Conservation (phyloP, 2,113 vertebrate genomes). For the Sminthopsis crassicaudata region DNA sequence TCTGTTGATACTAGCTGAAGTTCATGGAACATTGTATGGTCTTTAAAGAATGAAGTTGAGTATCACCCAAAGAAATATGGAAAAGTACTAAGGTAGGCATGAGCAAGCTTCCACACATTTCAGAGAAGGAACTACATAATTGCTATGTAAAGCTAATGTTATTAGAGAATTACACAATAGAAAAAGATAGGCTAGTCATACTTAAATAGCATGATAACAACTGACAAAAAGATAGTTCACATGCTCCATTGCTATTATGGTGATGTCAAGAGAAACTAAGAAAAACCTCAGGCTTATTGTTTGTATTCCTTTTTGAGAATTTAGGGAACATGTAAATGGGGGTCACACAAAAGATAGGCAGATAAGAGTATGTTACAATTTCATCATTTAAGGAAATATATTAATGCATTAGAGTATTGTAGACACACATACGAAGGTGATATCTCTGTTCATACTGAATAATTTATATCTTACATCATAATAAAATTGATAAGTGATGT, state of each 20-base stretch:
- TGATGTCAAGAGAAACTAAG: not conserved
- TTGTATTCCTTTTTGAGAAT: not conserved
- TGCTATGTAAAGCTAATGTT: not conserved
- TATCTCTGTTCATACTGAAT: not conserved
- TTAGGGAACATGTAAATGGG: not conserved
- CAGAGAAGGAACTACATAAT: not conserved
- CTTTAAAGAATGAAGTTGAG: not conserved
- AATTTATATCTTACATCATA: not conserved
- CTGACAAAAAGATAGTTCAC: not conserved
- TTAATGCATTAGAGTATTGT: not conserved
- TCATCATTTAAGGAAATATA: not conserved
- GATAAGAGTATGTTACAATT: not conserved
- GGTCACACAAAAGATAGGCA: not conserved
- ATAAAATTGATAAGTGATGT: not conserved
- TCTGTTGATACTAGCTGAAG: not conserved
- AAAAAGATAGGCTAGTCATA: not conserved
- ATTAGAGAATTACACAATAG: not conserved
- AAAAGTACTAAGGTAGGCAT: not conserved
- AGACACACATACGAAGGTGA: not conserved
- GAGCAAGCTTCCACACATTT: not conserved
- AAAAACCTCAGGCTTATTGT: not conserved
- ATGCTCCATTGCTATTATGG: not conserved
- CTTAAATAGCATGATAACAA: not conserved
- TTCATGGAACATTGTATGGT: not conserved
- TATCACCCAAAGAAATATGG: not conserved